phyloP scores from a whole-genome alignment of 2,888 invertebrate species.

The Pasiphila rectangulata region DNA sequence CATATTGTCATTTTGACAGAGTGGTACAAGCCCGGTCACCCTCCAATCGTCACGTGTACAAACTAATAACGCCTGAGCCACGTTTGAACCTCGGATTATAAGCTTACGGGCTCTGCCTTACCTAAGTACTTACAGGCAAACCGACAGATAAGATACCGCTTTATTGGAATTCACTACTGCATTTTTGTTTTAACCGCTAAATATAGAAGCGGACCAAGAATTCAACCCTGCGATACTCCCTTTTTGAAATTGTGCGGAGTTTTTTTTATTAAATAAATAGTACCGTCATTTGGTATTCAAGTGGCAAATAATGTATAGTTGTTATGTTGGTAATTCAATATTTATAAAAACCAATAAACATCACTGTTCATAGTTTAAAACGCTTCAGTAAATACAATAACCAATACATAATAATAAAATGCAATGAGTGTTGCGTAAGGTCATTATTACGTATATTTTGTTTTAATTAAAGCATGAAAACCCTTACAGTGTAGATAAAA shows the following conservation, averaged over 20 bases:
- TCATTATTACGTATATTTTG: slow-evolving; percentile 2
- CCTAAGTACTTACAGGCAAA: slow-evolving; percentile 24
- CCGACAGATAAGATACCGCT: slow-evolving; percentile 19
- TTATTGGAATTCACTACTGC: slow-evolving; percentile 10
- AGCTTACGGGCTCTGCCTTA: slow-evolving; percentile 9
- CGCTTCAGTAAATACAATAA: too few relatives aligned
- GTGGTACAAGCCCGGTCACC: neutral
- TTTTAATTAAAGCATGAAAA: slow-evolving; percentile 25
- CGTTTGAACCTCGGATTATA: slow-evolving; percentile 15
- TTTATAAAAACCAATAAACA: too few relatives aligned
- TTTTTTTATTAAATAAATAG: neutral
- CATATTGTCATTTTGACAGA: too few relatives aligned
- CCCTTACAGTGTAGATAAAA: slow-evolving; percentile 22
- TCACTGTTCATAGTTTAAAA: too few relatives aligned
- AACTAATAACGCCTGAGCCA: slow-evolving; percentile 14
- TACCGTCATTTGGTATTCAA: too few relatives aligned
- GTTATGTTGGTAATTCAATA: too few relatives aligned
- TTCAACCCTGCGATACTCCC: neutral
- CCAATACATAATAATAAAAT: too few relatives aligned
- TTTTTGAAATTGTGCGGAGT: neutral
- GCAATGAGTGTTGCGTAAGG: too few relatives aligned
- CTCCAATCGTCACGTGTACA: slow-evolving; percentile 7
- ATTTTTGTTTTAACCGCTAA: neutral
- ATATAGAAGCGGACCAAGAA: neutral
- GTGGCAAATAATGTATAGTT: too few relatives aligned